phyloP scores from a whole-genome alignment of 2,888 invertebrate species.

The Steromphala cineraria region DNA sequence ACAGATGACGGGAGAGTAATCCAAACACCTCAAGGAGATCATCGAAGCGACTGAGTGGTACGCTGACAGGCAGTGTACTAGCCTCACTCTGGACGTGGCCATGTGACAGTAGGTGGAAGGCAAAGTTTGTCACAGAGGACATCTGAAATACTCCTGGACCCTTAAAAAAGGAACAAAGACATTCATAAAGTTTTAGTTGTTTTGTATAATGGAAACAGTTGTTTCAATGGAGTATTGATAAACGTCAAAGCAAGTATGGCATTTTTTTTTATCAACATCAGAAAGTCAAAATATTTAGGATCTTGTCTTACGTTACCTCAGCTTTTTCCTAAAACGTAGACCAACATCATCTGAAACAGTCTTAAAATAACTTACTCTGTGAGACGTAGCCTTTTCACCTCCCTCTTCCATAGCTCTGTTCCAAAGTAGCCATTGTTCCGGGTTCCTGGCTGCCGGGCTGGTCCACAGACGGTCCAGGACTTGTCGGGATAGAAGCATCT shows the following conservation, averaged over 20 bases:
- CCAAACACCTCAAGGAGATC: slow-evolving; percentile 39
- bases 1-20: slow-evolving; percentile 48
- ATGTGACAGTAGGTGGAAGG: slow-evolving; percentile 43
- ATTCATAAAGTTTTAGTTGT: not conserved
- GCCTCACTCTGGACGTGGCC: slow-evolving; percentile 28
- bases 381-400: too few relatives aligned
- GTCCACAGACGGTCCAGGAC: slow-evolving; percentile 35
- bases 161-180: slow-evolving; percentile 23
- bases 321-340: too few relatives aligned
- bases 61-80: slow-evolving; percentile 40
- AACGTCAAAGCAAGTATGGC: too few relatives aligned
- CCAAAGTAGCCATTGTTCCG: slow-evolving; percentile 34
- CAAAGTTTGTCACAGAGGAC: slow-evolving; percentile 34
- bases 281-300: too few relatives aligned
- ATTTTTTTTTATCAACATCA: too few relatives aligned
- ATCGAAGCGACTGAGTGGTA: slow-evolving; percentile 40
- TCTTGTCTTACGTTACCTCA: too few relatives aligned
- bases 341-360: too few relatives aligned
- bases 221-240: too few relatives aligned
- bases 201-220: too few relatives aligned
- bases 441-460: slow-evolving; percentile 25
- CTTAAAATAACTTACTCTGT: too few relatives aligned
- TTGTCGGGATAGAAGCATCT: not conserved
- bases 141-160: slow-evolving; percentile 44
- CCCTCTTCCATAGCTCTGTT: not conserved